Percentiles rank a stretch among this genome's conserved stretches.
Conservation (phyloP, 2,113 vertebrate species). For the Brienomyrus brachyistius region DNA sequence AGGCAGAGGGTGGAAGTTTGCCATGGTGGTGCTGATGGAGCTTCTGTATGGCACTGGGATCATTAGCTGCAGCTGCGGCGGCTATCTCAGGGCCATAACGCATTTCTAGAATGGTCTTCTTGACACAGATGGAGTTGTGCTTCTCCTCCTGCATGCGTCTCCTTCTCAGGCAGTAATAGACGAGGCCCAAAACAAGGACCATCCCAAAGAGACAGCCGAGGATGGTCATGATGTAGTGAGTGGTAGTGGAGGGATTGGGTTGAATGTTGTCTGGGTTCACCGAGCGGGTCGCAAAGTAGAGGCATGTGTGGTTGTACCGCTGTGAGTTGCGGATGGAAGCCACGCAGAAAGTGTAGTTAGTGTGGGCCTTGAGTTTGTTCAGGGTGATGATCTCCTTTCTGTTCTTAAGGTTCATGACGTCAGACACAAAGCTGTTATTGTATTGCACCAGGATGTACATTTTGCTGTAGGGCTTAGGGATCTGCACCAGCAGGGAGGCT, state of each 20-base stretch:
- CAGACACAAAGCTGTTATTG: conserved; percentile 88
- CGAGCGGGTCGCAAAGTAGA: conserved; percentile 79
- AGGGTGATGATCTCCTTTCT: conserved; percentile 90
- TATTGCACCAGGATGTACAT: conserved; percentile 98
- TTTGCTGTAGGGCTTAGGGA: conserved; percentile 90
- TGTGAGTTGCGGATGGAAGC: conserved; percentile 91
- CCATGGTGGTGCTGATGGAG: conserved; percentile 70
- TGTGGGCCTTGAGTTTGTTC: conserved; percentile 81
- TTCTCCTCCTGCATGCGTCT: conserved; percentile 88
- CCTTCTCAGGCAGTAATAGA: conserved; percentile 91
- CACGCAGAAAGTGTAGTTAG: conserved; percentile 93
- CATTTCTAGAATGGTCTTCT: conserved; percentile 98
- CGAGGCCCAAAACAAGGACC: conserved; percentile 87
- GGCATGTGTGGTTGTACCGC: conserved; percentile 91
- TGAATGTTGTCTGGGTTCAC: conserved; percentile 67
- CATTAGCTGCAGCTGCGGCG: conserved; percentile 59
- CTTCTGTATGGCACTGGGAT: conserved; percentile 82
- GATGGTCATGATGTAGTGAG: conserved; percentile 97
- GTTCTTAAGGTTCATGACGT: conserved; percentile 87
- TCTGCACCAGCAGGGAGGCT: conserved; percentile 84
- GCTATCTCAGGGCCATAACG: conserved; percentile 88
- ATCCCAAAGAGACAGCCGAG: conserved; percentile 95
- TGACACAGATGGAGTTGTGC: conserved; percentile 90
- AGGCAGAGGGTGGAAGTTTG: conserved; percentile 80
- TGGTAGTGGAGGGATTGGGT: conserved; percentile 85